Percentiles rank a stretch among this genome's conserved stretches.
Conservation (phyloP, 2,888 invertebrate species). For the Troilus luridus region DNA sequence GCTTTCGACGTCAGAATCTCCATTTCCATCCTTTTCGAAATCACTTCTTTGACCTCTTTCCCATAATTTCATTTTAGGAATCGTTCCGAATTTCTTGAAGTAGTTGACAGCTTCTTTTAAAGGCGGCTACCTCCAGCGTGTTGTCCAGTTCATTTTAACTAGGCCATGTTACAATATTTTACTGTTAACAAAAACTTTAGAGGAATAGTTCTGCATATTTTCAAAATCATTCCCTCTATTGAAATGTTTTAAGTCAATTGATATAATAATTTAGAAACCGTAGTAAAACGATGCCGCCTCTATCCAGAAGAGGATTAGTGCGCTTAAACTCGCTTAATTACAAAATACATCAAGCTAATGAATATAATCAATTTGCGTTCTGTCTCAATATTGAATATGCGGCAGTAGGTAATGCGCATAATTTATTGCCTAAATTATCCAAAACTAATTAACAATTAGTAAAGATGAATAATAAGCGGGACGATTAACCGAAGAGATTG, state of each 20-base stretch:
- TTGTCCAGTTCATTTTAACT: too few relatives aligned
- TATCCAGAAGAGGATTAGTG: background rate
- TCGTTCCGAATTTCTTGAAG: too few relatives aligned
- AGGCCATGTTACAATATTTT: too few relatives aligned
- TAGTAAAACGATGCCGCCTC: background rate
- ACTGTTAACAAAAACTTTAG: too few relatives aligned
- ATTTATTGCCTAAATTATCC: background rate
- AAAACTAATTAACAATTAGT: background rate
- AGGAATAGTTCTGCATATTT: too few relatives aligned
- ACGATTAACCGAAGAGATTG: slow-evolving; percentile 3
- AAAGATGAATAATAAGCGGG: slow-evolving; percentile 1
- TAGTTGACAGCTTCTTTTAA: too few relatives aligned
- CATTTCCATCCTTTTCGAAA: too few relatives aligned
- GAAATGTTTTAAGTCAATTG: background rate
- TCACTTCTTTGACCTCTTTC: too few relatives aligned
- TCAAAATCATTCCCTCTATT: too few relatives aligned
- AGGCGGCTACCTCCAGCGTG: too few relatives aligned
- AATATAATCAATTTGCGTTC: background rate
- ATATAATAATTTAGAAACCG: background rate
- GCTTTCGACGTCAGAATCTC: too few relatives aligned
- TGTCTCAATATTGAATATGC: background rate
- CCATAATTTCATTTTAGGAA: too few relatives aligned
- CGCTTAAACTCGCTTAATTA: background rate
- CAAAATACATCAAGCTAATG: background rate
- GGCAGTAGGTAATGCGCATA: background rate